Base-by-base conservation (phyloP, 2,113 vertebrate genomes). In the Xiphophorus couchianus region DNA sequence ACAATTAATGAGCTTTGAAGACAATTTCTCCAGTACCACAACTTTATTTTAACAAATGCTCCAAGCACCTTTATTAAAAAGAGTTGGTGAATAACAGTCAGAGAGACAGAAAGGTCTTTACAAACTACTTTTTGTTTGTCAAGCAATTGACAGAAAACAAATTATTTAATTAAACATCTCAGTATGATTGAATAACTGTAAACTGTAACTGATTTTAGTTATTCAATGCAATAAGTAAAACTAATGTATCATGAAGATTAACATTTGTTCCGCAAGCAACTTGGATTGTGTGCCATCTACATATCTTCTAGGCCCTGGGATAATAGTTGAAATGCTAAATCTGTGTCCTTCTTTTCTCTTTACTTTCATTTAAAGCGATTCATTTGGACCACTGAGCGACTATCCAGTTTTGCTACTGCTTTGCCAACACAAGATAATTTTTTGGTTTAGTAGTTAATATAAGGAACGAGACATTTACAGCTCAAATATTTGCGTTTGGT, bases 1-100 rank as follows among this genome's bases (percentile, higher is more conserved):
- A 6, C 28, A 7, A 79, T 82, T 60, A 88, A 82, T 76, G 62
- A 73, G 73, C 74, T 60, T 27, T 19, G 66, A 76, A 82, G 73
- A 37, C 62, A 69, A 79, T 73, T 29, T 63, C 61, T 67, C 8
- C 25, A 3, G 68, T 69, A 37, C 69, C 54, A 71, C 35, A 42
- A 73, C 31, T 30, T 77, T 68, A 63, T 67, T 83, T 80, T 72
- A 64, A 86, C 61, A 78, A 72, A 58, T 72, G 31, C 37, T 72
- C 19, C 48, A 39, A 54, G 42, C 28, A 31, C 30, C 3, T 69
- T 69, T 39, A 60, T 77, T 78, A 81, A 42, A 64, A 22, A 29
- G 30, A 71, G 29, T 66, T 22, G 6, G 37, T 72, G 25, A 69
- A n/a, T 64, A 37, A 69, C 44, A 0, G 58, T 22, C 9, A 4